A percentile compares a stretch with the other conserved stretches of the same genome.
phyloP scores from a whole-genome alignment of 2,113 vertebrate species.

The Taurulus bubalis region DNA sequence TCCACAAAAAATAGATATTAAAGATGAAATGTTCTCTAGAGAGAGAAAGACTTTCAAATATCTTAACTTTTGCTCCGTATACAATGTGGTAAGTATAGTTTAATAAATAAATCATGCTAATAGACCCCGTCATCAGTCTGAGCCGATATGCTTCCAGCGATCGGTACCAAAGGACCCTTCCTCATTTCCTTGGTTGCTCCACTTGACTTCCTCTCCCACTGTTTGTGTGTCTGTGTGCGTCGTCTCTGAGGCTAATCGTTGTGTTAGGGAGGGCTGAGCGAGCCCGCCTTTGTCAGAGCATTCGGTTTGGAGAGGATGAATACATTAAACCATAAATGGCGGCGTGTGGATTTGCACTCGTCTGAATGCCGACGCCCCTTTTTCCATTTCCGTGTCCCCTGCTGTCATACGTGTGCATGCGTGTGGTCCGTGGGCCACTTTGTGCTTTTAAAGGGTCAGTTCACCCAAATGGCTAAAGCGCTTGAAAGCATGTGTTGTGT shows the following conservation, averaged over 20 bases:
- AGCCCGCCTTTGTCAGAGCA: conserved; percentile 69
- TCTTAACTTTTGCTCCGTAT: no score
- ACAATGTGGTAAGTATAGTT: no score
- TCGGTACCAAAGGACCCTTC: not conserved
- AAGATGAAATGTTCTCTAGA: no score
- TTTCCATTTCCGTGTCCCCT: conserved; percentile 5
- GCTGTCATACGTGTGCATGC: conserved; percentile 24
- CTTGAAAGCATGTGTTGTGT: not conserved
- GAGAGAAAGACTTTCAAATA: no score
- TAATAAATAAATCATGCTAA: no score
- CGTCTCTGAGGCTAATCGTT: conserved; percentile 66
- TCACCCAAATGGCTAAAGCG: not conserved
- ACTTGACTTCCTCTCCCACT: conserved; percentile 49
- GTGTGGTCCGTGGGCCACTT: not conserved
- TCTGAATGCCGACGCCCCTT: conserved; percentile 14
- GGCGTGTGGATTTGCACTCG: conserved; percentile 59
- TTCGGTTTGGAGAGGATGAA: conserved; percentile 65
- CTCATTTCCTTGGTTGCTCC: conserved; percentile 10
- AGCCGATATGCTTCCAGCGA: no score
- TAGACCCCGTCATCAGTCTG: no score
- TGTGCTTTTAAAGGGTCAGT: conserved; percentile 37
- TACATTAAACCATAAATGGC: conserved; percentile 67
- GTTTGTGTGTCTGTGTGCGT: conserved; percentile 58
- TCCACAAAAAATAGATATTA: no score
- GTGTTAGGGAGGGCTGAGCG: conserved; percentile 71